Base-by-base conservation (phyloP, 2,797 vertebrate genomes). In the Oryzias sinensis region DNA sequence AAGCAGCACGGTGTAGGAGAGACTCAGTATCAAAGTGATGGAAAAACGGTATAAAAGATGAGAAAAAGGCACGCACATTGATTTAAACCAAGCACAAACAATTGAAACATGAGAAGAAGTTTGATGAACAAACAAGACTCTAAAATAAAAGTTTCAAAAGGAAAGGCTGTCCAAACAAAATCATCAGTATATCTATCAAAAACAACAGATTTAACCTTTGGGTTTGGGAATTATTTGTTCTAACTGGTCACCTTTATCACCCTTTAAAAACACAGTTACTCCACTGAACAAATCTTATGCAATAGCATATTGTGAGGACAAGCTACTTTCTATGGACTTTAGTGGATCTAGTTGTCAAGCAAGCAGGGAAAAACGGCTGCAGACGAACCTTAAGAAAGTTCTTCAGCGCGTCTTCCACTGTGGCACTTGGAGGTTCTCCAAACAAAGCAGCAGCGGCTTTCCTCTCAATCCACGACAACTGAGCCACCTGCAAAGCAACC, bases 401-500 rank as follows among this genome's bases (percentile, higher is more conserved):
- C 54, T 91, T 83, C 59, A 99, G 79, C 49, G 97, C 95, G 47
- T 98, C 97, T 64, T 94, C 88, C 49, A 98, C 59, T 6, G 94
- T 94, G 70, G 97, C 92, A 63, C 88, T 94, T 8, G 96, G 97
- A 68, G 94, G 93, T 62, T 94, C 90, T 63, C 93, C 95, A 90
- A 97, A 99, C 27, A 99, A 87, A 44, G 95, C 91, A 62, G 96
- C 72, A 59, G 97, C 96, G 57, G 98, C 94, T 87, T 95, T 99
- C 78, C 94, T 97, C 84, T 99, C 97, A 69, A 99, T 86, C 97
- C 97, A 99, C 4, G 94, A 95, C 64, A 98, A 89, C 80, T 95
- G 96, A 62, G 95, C 92, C 57, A 98, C 93, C 97, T 98, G 83
- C 45, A 37, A 37, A 11, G 4, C 9, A 37, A 11, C 9, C 9